Evolutionary conservation across 30 jellyfish, hydroid and myxozoan genomes (phyloP), one percentile per base, ranked within the genome.

Genomic region (Pelagia noctiluca): DNA sequence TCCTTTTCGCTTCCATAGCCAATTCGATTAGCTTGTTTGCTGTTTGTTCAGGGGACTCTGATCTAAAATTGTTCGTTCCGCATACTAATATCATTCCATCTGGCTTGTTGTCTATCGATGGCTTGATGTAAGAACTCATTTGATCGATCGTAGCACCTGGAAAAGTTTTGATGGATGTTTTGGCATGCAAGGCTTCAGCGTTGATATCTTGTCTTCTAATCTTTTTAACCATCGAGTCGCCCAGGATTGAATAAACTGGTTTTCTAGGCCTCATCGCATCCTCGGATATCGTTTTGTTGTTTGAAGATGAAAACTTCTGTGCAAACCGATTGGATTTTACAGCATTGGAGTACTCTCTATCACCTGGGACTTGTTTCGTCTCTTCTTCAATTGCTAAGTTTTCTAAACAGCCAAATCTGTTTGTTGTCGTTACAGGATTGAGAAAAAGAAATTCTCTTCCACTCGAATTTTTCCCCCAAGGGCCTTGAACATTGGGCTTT

Each of bases 61-160:
- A 30, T 49, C 73, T 46, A 29, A 73, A 73, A 35, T 73, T 33
- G 29, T 73, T 71, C 24, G 25, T 47, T 7, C 73, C 85, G 34
- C 85, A 73, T 16, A 19, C 54, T 11, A 48, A 21, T 11, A 73
- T 48, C 18, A 47, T 16, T 18, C n/a, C 73, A 73, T 48, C 73
- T 35, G 85, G 85, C 24, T 73, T 21, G 13, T 33, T 49, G 31
- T 73, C 61, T 35, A 73, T 16, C 46, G 72, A 26, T 16, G 85
- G 85, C 38, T 19, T 57, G 37, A 46, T 48, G 32, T 73, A 73
- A 3, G 73, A 73, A 2, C 19, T 35, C 72, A 73, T 73, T 3
- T 73, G 49, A 26, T 73, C 85, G 36, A 36, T 33, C 53, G 28
- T 73, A 31, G 85, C 85, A 26, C 85, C 57, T 2, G 85, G 73